Conservation (phyloP, 2,888 invertebrate species). For the Norana najaformis region DNA sequence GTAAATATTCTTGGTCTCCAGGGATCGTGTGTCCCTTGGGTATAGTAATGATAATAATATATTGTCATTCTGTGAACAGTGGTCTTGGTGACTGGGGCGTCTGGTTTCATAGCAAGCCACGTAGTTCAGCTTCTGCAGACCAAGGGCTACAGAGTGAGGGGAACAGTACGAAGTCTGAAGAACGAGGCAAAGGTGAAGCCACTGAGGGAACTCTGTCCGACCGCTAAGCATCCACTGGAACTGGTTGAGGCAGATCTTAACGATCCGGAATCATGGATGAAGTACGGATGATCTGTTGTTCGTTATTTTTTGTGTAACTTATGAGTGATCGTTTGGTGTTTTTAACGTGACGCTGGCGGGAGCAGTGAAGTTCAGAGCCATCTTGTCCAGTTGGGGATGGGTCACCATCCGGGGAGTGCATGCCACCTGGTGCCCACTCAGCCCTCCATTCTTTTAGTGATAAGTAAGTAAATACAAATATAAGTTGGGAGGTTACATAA, state of each 20-base stretch:
- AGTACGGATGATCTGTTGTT: not conserved
- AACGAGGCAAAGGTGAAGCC: constrained; percentile 59
- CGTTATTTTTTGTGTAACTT: not conserved
- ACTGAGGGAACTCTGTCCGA: constrained; percentile 50
- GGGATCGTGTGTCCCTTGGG: too few species aligned
- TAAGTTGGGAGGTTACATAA: too few species aligned
- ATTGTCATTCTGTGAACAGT: not conserved
- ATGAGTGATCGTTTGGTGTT: not conserved
- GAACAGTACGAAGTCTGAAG: constrained; percentile 63
- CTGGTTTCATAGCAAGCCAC: constrained; percentile 65
- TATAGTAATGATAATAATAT: not conserved
- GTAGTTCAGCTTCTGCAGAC: constrained; percentile 64
- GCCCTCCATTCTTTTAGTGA: too few species aligned
- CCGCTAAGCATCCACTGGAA: constrained; percentile 55
- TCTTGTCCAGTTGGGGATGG: too few species aligned
- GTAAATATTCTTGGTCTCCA: too few species aligned
- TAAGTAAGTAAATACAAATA: too few species aligned
- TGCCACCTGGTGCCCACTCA: too few species aligned
- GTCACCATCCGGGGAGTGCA: too few species aligned
- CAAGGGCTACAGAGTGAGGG: constrained; percentile 65
- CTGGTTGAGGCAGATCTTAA: constrained; percentile 65
- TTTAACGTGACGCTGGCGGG: not conserved
- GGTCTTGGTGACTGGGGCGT: constrained; percentile 66
- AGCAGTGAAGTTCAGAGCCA: too few species aligned
- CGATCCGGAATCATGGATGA: constrained; percentile 56